Evolutionary conservation across 2,888 invertebrate genomes (phyloP).

Genomic region (Crioceris asparagi): DNA sequence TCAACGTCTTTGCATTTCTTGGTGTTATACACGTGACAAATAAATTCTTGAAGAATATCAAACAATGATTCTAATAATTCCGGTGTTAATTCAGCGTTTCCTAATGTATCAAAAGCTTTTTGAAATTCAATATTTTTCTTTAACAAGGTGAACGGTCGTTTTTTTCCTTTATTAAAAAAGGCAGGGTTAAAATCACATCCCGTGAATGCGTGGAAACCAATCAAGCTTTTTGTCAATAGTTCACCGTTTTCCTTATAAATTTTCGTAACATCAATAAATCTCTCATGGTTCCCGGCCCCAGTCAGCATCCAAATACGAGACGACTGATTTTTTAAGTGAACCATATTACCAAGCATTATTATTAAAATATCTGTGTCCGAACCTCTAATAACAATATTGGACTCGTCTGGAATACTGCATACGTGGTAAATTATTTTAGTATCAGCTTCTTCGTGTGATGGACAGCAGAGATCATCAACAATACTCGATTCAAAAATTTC

Average conservation of each 20-base stretch:
- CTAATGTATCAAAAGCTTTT: no score
- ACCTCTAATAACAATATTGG: constrained; percentile 19
- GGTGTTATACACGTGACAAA: constrained; percentile 12
- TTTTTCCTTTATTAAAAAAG: no score
- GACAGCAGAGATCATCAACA: constrained; percentile 7
- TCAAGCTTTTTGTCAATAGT: constrained; percentile 11
- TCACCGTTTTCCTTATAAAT: constrained; percentile 10
- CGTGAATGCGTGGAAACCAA: constrained; percentile 14
- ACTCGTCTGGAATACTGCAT: constrained; percentile 15
- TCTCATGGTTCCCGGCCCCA: constrained; percentile 19
- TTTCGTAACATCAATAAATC: constrained; percentile 11
- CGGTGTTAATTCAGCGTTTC: no score
- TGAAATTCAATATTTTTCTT: no score
- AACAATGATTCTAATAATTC: constrained; percentile 8
- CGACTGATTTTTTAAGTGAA: constrained; percentile 15
- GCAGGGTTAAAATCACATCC: constrained; percentile 12
- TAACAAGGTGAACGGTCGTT: no score
- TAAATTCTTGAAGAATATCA: constrained; percentile 13
- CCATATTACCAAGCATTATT: constrained; percentile 22
- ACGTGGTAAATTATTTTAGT: constrained; percentile 17
- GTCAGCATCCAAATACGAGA: constrained; percentile 17
- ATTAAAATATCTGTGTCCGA: constrained; percentile 20
- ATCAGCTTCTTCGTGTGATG: constrained; percentile 17
- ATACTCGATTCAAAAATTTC: constrained; percentile 13
- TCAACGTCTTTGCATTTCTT: constrained; percentile 16